Evolutionary conservation across 2,113 vertebrate genomes (phyloP).

Genomic region (Pseudopodoces humilis): DNA sequence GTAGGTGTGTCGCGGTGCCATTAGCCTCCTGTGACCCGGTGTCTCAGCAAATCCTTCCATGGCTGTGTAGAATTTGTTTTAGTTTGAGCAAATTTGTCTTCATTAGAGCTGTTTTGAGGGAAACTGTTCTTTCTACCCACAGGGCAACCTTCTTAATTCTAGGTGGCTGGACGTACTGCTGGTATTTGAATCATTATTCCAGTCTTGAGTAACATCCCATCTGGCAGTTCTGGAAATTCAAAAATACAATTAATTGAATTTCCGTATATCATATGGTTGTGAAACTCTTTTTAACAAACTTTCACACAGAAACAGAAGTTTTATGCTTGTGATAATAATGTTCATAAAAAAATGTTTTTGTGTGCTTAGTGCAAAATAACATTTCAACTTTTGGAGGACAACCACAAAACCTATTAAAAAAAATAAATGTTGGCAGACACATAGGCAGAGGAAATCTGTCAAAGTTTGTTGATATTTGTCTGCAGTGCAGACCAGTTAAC

Average conservation of each 20-base stretch:
- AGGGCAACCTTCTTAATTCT: background rate
- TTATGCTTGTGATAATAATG: background rate
- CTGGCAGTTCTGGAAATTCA: background rate
- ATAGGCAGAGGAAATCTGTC: background rate
- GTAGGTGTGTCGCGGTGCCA: background rate
- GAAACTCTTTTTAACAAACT: background rate
- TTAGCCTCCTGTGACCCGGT: conserved; percentile 10
- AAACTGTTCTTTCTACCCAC: background rate
- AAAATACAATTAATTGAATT: background rate
- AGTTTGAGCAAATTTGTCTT: background rate
- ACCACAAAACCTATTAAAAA: background rate
- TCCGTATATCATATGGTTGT: background rate
- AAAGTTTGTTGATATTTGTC: background rate
- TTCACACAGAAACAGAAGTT: background rate
- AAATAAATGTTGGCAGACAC: background rate
- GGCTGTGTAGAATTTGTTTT: conserved; percentile 1
- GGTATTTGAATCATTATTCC: background rate
- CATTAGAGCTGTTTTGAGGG: background rate
- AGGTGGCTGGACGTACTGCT: background rate
- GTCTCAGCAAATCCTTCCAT: conserved; percentile 23
- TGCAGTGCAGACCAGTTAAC: background rate
- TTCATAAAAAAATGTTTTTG: background rate
- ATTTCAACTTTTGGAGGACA: background rate
- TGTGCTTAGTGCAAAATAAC: background rate
- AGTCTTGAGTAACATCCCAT: background rate